Percentiles rank a stretch among this genome's conserved stretches.
Evolutionary conservation across 2,797 vertebrate species (phyloP).

Genomic region (Anas bahamensis): DNA sequence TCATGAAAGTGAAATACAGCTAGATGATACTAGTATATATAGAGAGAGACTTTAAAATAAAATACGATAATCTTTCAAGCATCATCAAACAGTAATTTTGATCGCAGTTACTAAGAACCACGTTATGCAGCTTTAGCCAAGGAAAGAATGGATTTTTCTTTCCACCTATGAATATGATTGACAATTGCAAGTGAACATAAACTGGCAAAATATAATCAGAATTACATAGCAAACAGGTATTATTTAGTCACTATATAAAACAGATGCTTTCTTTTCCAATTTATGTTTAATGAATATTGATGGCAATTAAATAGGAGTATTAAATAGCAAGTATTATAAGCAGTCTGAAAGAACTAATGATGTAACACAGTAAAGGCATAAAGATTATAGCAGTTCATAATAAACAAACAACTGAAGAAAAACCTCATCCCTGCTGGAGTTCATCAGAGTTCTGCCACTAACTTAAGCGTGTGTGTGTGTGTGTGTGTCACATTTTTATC

Average conservation of each 20-base stretch:
- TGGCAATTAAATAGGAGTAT: neutral
- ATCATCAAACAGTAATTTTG: constrained; percentile 14
- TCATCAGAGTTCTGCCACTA: neutral
- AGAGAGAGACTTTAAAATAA: neutral
- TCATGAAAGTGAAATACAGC: neutral
- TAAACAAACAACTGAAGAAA: neutral
- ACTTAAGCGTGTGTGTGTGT: neutral
- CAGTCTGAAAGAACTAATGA: neutral
- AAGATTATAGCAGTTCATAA: neutral
- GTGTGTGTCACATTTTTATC: neutral
- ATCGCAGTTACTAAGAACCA: neutral
- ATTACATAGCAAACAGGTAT: neutral
- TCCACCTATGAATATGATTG: neutral
- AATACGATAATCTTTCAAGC: constrained; percentile 20
- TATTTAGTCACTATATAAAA: neutral
- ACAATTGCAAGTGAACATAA: neutral
- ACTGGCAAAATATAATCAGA: neutral
- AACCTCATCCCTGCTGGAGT: neutral
- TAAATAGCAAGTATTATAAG: neutral
- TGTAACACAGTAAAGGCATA: neutral
- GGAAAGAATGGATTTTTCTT: neutral
- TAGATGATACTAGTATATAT: neutral
- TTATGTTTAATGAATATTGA: neutral
- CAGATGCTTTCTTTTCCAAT: neutral
- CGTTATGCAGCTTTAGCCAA: neutral